Evolutionary conservation across 2,888 invertebrate species (phyloP), one percentile per base, ranked within the genome.

Genomic region (Dascillus cervinus): DNA sequence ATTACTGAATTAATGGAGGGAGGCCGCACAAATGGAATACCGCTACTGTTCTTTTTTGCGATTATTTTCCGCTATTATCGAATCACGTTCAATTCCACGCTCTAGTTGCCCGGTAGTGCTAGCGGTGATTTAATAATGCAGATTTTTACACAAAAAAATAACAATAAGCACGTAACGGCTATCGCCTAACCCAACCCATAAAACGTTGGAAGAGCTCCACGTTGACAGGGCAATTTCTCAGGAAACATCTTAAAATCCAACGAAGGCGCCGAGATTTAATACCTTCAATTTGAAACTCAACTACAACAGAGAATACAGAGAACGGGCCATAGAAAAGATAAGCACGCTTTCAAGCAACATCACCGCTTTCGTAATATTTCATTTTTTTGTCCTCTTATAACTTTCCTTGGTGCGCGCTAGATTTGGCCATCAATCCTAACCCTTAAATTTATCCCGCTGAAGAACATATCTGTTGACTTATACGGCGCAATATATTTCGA

Each of bases 181-280:
- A 29, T 29, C 13, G 22, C 23, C 23, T 10, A 28, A 28, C 22
- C 13, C 17, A 23, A 29, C 22, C 22, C 23, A 29, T 29, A 29
- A 29, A 29, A 15, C 23, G 29, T 29, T 29, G 29, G 29, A 23
- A 28, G 41, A 46, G 36, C 40, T 43, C 41, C 32, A 31, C 43
- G 49, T 44, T 52, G 49, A 50, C 48, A 51, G 47, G 48, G 44
- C 53, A 53, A 51, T 52, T 49, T 49, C 48, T 48, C 47, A 46
- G 32, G 38, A 44, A 31, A 44, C 45, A 49, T 39, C 46, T 45
- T 47, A 47, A 52, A 50, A 48, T 49, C 48, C 46, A 40, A 39
- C 36, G 39, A 43, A 44, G 37, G 43, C 39, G 41, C 35, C 23
- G 44, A 50, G 52, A 52, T 51, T 50, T 52, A 52, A 49, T 51